These are phyloP conservation scores for Acanthornis magna DNA, from an alignment of 2,797 vertebrate species.

Conservation along the genomic window DNA sequence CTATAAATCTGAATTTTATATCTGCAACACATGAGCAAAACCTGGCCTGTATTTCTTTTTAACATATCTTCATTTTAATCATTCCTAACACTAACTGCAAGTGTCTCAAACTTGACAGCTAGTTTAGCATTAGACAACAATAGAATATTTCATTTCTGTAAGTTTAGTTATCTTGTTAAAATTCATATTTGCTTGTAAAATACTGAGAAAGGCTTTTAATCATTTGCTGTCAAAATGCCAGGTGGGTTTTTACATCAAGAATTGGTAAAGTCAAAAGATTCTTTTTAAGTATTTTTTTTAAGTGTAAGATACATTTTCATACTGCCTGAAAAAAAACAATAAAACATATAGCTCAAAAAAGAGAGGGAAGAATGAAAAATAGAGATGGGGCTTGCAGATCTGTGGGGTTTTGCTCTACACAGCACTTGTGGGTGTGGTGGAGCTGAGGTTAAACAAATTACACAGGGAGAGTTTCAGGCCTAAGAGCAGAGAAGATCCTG, in stretches of 20 bases:
- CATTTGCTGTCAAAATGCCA: constrained; percentile 71
- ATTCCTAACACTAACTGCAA: constrained; percentile 64
- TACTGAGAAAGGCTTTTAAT: constrained; percentile 66
- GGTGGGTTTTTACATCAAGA: constrained; percentile 52
- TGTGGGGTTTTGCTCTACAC: neutral
- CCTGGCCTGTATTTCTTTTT: constrained; percentile 71
- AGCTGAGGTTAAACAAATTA: constrained; percentile 12
- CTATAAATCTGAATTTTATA: constrained; percentile 72
- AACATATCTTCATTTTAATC: constrained; percentile 71
- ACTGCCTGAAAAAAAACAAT: neutral
- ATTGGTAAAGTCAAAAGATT: constrained; percentile 43
- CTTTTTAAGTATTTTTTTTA: constrained; percentile 11
- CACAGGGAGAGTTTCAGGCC: neutral
- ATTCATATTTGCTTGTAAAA: constrained; percentile 73
- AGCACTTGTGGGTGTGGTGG: neutral
- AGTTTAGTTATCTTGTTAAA: constrained; percentile 69
- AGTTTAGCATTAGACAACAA: constrained; percentile 67
- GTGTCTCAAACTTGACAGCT: constrained; percentile 63
- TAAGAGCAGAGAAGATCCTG: neutral
- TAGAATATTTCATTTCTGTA: constrained; percentile 69
- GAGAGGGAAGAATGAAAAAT: neutral
- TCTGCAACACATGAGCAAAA: constrained; percentile 65
- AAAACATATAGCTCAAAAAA: neutral
- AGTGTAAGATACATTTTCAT: neutral
- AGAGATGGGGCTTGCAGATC: neutral